Evolutionary conservation across 2,797 vertebrate genomes (phyloP).

Genomic region (Malacoctenus gilli): DNA sequence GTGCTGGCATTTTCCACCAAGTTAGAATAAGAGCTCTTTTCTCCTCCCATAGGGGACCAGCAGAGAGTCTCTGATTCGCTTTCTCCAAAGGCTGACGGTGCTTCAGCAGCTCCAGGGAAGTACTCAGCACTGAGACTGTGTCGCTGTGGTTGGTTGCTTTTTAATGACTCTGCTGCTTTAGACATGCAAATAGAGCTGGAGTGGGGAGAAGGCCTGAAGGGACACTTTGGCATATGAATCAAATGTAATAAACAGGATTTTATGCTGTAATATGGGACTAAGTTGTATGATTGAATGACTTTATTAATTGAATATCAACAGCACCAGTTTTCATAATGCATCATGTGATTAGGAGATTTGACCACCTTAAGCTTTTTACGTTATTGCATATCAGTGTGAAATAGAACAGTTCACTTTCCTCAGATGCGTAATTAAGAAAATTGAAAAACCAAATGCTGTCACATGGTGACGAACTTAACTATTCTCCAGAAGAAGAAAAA

Average conservation of each 20-base stretch:
- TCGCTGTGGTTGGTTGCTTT: conserved; percentile 70
- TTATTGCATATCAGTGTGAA: background rate
- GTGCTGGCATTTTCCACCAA: conserved; percentile 73
- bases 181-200: conserved; percentile 74
- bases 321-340: conserved; percentile 9
- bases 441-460: background rate
- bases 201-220: conserved; percentile 60
- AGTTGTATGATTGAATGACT: conserved; percentile 30
- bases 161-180: conserved; percentile 75
- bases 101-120: conserved; percentile 66
- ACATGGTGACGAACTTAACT: too few relatives aligned
- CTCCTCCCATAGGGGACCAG: conserved; percentile 66
- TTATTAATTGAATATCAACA: conserved; percentile 23
- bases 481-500: too few relatives aligned
- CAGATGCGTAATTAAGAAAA: background rate
- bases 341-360: conserved; percentile 5
- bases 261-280: conserved; percentile 34
- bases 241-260: conserved; percentile 51
- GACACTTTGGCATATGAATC: conserved; percentile 63
- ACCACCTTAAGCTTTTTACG: background rate
- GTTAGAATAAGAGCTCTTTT: conserved; percentile 71
- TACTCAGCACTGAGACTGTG: conserved; percentile 59
- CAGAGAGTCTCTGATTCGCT: conserved; percentile 62
- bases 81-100: conserved; percentile 63
- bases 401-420: background rate